Base-by-base conservation (phyloP, 2,888 invertebrate genomes). In the Sesia bembeciformis region DNA sequence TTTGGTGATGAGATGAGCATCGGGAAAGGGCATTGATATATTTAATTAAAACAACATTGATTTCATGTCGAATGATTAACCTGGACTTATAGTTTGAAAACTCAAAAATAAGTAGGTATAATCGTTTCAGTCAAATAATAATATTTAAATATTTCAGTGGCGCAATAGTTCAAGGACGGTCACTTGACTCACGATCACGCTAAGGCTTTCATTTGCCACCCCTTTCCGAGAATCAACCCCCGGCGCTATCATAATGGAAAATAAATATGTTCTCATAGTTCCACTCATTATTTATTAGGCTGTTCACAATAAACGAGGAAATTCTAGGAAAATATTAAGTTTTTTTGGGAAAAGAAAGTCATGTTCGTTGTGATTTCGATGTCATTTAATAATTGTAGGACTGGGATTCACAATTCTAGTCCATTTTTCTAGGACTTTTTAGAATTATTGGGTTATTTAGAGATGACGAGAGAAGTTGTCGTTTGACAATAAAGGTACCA, bases 81-180 rank as follows among this genome's bases (percentile, higher is more conserved):
- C 23, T 23, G 23, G 23, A 23, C 23, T 2, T 23, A 1, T 1
- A 23, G 23, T 23, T 23, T 23, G 23, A 23, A 23, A 1, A 23
- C 23, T 23, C 7, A 42, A 42, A 42, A 7, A 7, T 42, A 42
- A 6, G 5, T 42, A 42, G 42, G 7, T 42, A 7, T 42, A 42
- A 42, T 42, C 5, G 7, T 42, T 42, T 6, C 42, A 42, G 1
- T 50, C 38, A 7, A 50, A 50, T 50, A 3, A 7, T 46, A 46
- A 23, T 52, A 59, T 57, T 58, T 63, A 68, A 65, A 66, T 69
- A 65, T 63, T 64, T 61, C 64, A 63, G 65, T 62, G 62, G 59
- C 55, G 58, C 57, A 57, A 58, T 63, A 63, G 71, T 72, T 72
- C 72, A 75, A 74, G 75, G 74, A 52, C 64, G 64, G 59, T 8